These are phyloP conservation scores for Echinops telfairi DNA, from an alignment of 2,113 vertebrate species.

Conservation along the genomic window DNA sequence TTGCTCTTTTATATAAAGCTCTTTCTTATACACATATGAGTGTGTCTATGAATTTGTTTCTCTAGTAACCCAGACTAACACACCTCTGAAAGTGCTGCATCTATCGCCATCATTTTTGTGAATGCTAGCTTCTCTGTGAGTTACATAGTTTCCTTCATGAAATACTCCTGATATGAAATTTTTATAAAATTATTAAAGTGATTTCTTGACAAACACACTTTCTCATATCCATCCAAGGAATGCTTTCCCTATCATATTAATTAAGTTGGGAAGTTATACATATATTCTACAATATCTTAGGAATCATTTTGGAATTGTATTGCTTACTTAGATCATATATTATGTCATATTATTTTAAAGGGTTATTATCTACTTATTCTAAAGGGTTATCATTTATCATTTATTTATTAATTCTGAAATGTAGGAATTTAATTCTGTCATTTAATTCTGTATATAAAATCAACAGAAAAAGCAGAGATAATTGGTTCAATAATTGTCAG, in stretches of 20 bases:
- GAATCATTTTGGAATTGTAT: background rate
- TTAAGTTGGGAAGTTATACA: background rate
- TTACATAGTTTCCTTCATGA: constrained; percentile 8
- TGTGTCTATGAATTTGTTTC: no score
- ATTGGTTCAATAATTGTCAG: no score
- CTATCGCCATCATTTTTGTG: background rate
- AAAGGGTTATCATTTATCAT: background rate
- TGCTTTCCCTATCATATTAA: background rate
- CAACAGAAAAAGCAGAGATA: no score
- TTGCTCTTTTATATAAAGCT: no score
- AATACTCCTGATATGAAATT: background rate
- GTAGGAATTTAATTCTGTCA: background rate
- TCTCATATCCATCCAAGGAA: background rate
- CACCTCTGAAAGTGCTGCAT: background rate
- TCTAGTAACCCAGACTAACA: no score
- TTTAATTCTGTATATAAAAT: no score
- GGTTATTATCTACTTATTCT: no score
- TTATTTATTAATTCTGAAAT: constrained; percentile 38
- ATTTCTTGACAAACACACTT: constrained; percentile 4
- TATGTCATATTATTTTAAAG: background rate
- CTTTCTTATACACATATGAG: no score
- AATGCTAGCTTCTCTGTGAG: background rate
- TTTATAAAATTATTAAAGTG: constrained; percentile 19
- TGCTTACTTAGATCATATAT: background rate
- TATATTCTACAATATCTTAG: background rate